phyloP scores from a whole-genome alignment of 2,797 vertebrate genomes.

The Tapera naevia region DNA sequence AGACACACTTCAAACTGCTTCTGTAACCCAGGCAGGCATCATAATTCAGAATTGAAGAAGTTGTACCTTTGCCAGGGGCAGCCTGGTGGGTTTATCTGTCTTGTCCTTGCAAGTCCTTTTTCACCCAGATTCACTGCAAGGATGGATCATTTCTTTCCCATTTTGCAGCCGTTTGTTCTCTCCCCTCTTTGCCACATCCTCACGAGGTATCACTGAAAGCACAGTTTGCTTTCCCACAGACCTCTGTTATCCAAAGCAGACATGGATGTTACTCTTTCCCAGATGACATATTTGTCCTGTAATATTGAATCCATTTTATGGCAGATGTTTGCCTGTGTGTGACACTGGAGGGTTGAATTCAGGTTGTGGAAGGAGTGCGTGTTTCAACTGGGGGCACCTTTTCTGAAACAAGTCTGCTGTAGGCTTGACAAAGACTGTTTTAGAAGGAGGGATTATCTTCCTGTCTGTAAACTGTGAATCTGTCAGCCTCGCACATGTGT shows the following conservation, averaged over 20 bases:
- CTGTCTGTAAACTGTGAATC: not conserved
- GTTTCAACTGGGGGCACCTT: not conserved
- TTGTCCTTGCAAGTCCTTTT: not conserved
- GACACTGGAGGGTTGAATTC: not conserved
- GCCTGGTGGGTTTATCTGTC: not conserved
- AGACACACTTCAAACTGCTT: not conserved
- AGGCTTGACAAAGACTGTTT: not conserved
- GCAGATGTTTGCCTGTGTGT: not conserved
- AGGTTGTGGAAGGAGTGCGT: not conserved
- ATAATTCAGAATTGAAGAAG: not conserved
- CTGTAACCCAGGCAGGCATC: not conserved
- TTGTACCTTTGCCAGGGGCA: not conserved
- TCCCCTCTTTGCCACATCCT: not conserved
- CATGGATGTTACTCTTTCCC: not conserved
- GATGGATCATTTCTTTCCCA: not conserved
- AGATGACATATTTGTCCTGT: fast-evolving
- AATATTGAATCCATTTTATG: not conserved
- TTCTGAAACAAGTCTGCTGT: not conserved
- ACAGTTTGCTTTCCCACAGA: not conserved
- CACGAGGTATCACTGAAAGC: not conserved
- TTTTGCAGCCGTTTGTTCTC: not conserved
- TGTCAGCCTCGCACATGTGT: not conserved
- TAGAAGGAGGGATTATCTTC: not conserved
- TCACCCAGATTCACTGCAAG: not conserved
- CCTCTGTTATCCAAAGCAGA: not conserved